Percentiles rank a stretch among this genome's conserved stretches.
These are phyloP conservation scores for Coptodon rendalli DNA, from an alignment of 2,113 vertebrate genomes.

Conservation along the genomic window DNA sequence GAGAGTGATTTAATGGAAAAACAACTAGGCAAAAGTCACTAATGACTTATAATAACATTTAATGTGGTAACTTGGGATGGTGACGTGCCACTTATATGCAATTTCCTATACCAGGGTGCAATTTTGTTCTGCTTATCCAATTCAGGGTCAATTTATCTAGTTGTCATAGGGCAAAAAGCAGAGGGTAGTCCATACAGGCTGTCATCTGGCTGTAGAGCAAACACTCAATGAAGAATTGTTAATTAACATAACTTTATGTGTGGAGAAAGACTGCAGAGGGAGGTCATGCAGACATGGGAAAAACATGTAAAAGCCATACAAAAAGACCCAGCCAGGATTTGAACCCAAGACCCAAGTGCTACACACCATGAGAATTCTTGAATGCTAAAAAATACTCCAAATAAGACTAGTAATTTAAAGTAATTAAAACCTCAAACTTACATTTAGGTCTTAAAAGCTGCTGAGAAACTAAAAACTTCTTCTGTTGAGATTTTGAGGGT, in stretches of 20 bases:
- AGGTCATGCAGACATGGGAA: background rate
- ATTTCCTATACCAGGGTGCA: accelerated
- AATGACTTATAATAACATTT: accelerated
- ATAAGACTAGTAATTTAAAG: background rate
- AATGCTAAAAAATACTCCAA: background rate
- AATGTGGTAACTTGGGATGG: accelerated
- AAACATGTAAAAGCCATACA: background rate
- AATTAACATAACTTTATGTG: accelerated
- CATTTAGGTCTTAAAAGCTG: background rate
- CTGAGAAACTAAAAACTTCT: background rate
- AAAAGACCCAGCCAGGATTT: accelerated
- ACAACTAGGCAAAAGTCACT: accelerated
- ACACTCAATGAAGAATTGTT: background rate
- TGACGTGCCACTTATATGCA: accelerated
- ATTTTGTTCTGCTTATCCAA: background rate
- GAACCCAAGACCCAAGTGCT: background rate
- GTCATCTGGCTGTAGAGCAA: accelerated
- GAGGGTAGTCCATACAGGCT: background rate
- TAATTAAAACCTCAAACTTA: background rate
- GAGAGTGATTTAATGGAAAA: background rate
- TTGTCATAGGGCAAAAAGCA: background rate
- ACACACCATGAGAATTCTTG: accelerated
- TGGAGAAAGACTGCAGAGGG: background rate
- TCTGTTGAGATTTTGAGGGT: accelerated
- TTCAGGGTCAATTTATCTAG: accelerated